Evolutionary conservation across 2,797 vertebrate species (phyloP).

Genomic region (Muscicapa comitata): DNA sequence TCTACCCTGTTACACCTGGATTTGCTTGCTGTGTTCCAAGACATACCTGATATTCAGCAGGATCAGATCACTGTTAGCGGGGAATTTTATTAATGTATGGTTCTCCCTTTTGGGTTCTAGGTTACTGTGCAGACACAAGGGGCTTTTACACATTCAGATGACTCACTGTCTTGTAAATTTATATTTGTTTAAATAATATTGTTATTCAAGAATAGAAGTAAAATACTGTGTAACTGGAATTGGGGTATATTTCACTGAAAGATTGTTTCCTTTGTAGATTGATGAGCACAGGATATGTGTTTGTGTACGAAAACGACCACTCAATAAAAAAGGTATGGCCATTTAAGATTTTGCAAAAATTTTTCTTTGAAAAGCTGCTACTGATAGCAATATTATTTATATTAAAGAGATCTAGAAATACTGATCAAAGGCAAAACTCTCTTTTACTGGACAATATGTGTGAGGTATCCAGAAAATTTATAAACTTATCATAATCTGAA

Average conservation of each 20-base stretch:
- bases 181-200: background rate
- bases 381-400: background rate
- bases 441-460: background rate
- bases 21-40: too few species aligned
- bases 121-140: background rate
- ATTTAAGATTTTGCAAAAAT: background rate
- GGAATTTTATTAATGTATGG: background rate
- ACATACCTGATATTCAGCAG: too few species aligned
- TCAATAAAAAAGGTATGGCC: conserved; percentile 92
- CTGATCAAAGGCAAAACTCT: background rate
- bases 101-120: background rate
- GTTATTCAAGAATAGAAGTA: background rate
- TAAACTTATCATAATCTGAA: background rate
- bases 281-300: conserved; percentile 97
- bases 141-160: background rate
- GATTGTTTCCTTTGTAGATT: conserved; percentile 78
- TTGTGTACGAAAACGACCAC: conserved; percentile 90
- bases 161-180: background rate
- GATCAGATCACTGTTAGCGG: background rate
- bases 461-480: background rate
- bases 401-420: background rate
- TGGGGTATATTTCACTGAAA: background rate
- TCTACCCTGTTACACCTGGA: background rate
- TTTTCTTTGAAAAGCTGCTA: background rate
- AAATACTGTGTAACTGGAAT: background rate